Conservation (phyloP, 92 coral and sea anemone species). For the Muricea muricata region DNA sequence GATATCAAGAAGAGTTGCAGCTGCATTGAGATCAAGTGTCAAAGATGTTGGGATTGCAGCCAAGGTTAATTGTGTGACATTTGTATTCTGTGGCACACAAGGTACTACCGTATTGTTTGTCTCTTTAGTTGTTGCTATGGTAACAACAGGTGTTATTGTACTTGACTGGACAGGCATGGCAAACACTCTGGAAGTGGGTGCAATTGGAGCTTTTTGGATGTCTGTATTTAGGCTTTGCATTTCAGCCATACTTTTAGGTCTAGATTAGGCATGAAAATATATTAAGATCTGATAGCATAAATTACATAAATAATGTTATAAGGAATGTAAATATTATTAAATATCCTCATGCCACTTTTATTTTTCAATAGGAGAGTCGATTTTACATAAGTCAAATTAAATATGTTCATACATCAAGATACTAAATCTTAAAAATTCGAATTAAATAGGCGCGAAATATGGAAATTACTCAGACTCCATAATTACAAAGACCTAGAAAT, state of each 20-base stretch:
- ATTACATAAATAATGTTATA: too few relatives aligned
- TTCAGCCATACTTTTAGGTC: constrained; percentile 1
- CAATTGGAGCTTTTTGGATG: background rate
- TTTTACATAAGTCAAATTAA: too few relatives aligned
- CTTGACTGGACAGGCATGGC: background rate
- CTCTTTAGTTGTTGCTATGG: background rate
- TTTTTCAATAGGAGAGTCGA: too few relatives aligned
- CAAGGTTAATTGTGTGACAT: too few relatives aligned
- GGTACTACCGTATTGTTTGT: too few relatives aligned
- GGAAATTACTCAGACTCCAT: background rate
- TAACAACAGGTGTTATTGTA: background rate
- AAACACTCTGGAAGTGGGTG: background rate
- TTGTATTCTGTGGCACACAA: background rate
- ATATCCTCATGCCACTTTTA: too few relatives aligned
- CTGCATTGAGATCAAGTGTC: constrained; percentile 5
- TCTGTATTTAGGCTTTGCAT: background rate
- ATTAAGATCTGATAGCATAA: too few relatives aligned
- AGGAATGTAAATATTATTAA: too few relatives aligned
- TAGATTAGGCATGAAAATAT: too few relatives aligned
- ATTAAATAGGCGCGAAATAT: constrained; percentile 1
- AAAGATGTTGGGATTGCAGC: background rate
- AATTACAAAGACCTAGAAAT: too few relatives aligned
- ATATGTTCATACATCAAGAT: too few relatives aligned
- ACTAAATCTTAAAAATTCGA: background rate
- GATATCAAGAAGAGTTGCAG: background rate